Conservation (phyloP, 23 tunicate species). For the Oikopleura albicans region DNA sequence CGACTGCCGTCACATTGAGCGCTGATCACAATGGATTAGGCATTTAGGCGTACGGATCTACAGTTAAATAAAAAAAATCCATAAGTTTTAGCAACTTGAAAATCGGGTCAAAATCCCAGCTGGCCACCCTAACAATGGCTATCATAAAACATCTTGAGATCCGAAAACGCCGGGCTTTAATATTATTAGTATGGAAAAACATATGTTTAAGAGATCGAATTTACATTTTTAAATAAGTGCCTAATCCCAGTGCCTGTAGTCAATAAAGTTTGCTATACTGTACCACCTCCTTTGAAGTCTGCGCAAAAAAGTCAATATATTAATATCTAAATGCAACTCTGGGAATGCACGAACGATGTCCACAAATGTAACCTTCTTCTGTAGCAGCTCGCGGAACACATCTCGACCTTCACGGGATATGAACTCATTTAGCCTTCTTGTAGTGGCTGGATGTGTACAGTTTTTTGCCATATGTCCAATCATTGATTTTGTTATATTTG, state of each 20-base stretch:
- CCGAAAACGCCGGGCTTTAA: too few relatives aligned
- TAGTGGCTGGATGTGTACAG: neutral
- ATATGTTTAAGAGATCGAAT: too few relatives aligned
- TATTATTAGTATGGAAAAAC: too few relatives aligned
- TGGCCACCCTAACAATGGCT: too few relatives aligned
- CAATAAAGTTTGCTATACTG: neutral
- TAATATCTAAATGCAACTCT: neutral
- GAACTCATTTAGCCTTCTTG: neutral
- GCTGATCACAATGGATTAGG: too few relatives aligned
- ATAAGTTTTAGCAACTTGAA: too few relatives aligned
- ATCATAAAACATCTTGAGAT: too few relatives aligned
- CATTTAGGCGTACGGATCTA: too few relatives aligned
- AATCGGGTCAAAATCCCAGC: too few relatives aligned
- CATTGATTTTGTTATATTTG: neutral
- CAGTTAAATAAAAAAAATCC: too few relatives aligned
- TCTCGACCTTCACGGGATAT: neutral
- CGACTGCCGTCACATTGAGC: neutral
- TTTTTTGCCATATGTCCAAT: neutral
- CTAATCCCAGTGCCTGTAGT: too few relatives aligned
- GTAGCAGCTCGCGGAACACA: neutral
- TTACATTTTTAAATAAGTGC: too few relatives aligned
- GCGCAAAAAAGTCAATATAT: neutral
- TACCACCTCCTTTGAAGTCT: slow-evolving; percentile 2
- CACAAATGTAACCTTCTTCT: neutral
- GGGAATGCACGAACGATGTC: neutral